phyloP scores from a whole-genome alignment of 2,888 invertebrate genomes.

The Aphidoletes aphidimyza region DNA sequence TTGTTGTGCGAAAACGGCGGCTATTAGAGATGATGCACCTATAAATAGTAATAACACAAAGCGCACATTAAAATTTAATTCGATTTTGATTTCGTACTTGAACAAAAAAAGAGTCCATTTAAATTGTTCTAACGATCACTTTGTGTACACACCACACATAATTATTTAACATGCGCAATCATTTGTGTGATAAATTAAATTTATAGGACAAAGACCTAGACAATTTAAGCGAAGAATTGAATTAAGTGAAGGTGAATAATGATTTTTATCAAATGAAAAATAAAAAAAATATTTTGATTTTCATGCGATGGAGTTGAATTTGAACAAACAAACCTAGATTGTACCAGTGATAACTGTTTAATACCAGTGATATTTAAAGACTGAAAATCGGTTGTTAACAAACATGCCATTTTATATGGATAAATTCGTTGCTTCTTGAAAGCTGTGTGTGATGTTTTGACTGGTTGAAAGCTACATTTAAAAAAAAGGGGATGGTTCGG shows the following conservation, averaged over 20 bases:
- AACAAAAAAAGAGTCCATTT: not conserved
- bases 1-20: constrained; percentile 57
- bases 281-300: not conserved
- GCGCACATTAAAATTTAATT: not conserved
- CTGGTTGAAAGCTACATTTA: not conserved
- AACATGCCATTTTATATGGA: not conserved
- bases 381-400: not conserved
- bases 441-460: no score
- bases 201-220: no score
- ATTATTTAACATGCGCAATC: no score
- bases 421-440: not conserved
- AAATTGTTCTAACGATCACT: no score
- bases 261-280: no score
- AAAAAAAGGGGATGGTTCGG: no score
- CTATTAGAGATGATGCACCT: constrained; percentile 60
- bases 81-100: no score
- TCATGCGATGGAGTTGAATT: not conserved
- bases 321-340: not conserved
- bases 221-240: no score
- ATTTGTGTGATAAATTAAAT: no score
- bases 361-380: not conserved
- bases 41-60: constrained; percentile 54
- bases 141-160: no score
- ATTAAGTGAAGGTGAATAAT: no score
- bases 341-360: no score